Conservation (phyloP, 2,113 vertebrate genomes). For the Saccopteryx leptura region DNA sequence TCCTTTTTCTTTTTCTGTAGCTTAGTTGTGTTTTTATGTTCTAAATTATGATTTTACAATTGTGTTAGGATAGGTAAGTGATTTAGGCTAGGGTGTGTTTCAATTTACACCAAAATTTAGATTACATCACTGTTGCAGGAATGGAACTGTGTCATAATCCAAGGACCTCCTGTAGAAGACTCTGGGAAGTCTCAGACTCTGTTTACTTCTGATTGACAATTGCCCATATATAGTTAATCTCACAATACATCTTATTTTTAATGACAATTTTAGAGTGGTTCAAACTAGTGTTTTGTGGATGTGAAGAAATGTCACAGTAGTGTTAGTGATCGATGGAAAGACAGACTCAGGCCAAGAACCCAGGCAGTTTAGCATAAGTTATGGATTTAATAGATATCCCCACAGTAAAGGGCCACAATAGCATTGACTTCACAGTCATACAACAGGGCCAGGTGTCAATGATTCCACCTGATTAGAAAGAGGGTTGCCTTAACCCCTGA, state of each 20-base stretch:
- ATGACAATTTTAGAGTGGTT: slow-evolving; percentile 44
- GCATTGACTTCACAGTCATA: not conserved
- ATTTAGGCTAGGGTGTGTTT: too few species aligned
- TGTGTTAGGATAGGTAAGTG: too few species aligned
- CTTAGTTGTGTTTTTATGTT: too few species aligned
- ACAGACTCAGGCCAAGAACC: not conserved
- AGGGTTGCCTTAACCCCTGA: not conserved
- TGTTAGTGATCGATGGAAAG: slow-evolving; percentile 52
- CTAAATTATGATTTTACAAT: too few species aligned
- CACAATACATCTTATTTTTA: slow-evolving; percentile 40
- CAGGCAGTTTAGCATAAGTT: not conserved
- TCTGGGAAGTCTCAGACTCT: not conserved
- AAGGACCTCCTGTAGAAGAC: not conserved
- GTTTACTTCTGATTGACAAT: not conserved
- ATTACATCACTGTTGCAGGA: too few species aligned
- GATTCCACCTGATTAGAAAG: not conserved
- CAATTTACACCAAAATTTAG: too few species aligned
- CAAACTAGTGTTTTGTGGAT: not conserved
- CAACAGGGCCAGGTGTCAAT: not conserved
- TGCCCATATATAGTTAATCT: not conserved
- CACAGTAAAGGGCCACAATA: not conserved
- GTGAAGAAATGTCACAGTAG: not conserved
- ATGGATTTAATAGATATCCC: not conserved
- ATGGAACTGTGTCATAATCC: too few species aligned
- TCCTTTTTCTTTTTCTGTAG: too few species aligned